Evolutionary conservation across 2,797 vertebrate genomes (phyloP).

Genomic region (Cryptoprocta ferox): DNA sequence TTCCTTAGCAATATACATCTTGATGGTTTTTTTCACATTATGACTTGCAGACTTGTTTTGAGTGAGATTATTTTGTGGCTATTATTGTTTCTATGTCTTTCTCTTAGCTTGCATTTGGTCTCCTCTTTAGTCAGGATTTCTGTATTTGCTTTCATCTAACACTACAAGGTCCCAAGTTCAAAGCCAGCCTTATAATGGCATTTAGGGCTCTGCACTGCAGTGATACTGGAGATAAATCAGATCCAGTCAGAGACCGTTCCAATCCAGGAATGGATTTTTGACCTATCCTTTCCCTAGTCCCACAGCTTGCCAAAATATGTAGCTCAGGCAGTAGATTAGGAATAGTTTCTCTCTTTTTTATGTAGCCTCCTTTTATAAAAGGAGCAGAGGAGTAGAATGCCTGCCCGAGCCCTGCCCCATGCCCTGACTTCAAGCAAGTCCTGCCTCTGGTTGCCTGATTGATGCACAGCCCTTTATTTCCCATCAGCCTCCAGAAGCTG

Average conservation of each 20-base stretch:
- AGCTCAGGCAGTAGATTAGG: not conserved
- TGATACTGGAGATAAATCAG: too few relatives aligned
- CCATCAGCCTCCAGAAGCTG: not conserved
- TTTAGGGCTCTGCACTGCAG: not conserved
- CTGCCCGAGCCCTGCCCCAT: accelerated
- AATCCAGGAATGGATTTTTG: too few relatives aligned
- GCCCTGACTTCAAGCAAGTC: not conserved
- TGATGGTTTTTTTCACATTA: not conserved
- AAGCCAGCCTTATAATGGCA: too few relatives aligned
- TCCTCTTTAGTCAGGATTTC: not conserved
- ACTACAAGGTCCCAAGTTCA: not conserved
- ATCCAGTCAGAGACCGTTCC: not conserved
- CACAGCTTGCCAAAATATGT: not conserved
- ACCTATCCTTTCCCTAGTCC: not conserved
- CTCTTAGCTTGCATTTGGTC: not conserved
- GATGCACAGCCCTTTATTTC: too few relatives aligned
- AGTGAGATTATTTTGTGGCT: not conserved
- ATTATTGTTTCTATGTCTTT: not conserved
- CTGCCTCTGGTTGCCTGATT: not conserved
- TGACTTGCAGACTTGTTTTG: not conserved
- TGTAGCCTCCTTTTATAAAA: too few relatives aligned
- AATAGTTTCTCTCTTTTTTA: not conserved
- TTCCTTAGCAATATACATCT: not conserved
- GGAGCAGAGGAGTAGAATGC: accelerated
- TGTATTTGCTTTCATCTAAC: not conserved